Evolutionary conservation across 2,888 invertebrate genomes (phyloP), one percentile per base, ranked within the genome.

Genomic region (Perizoma flavofasciatum): DNA sequence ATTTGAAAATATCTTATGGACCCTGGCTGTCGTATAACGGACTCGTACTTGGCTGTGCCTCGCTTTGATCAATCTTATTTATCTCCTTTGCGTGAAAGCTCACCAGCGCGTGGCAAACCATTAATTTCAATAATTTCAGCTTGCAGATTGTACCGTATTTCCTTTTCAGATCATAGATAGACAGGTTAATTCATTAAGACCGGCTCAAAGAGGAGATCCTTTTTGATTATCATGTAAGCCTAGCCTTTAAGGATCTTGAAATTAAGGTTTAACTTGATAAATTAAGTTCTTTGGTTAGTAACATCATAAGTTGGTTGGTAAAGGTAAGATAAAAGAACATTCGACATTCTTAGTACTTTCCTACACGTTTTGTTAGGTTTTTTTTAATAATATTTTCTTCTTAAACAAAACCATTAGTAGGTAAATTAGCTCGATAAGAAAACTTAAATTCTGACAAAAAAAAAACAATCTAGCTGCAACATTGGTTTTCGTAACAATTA

Each of bases 41-140:
- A 22, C 49, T 44, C 45, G 5, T 37, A 40, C 22, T 37, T 51
- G 51, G n/a, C 55, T 3, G 44, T 55, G 47, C 22, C 44, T 55
- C 10, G 34, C 50, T 54, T 53, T 49, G 49, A 51, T 63, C 39
- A 41, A 55, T 62, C 52, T 60, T 59, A 53, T 64, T 62, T 59
- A 59, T 63, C 46, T 55, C 10, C 44, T 53, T 44, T 10, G 11
- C 59, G 56, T 43, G 53, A 68, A 61, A 62, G 60, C 60, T 66
- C 61, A 49, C 32, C 58, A 58, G 59, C 49, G 61, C 66, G 65
- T 65, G 53, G 49, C 57, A 44, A 56, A 54, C 61, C 55, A 66
- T 65, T 70, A 68, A 70, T 68, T 71, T 64, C 49, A 64, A 68
- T 68, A 53, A 55, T 68, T 70, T 68, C 61, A 68, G 69, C 66